Evolutionary conservation across 2,888 invertebrate genomes (phyloP).

Genomic region (Phymatocera aterrima): DNA sequence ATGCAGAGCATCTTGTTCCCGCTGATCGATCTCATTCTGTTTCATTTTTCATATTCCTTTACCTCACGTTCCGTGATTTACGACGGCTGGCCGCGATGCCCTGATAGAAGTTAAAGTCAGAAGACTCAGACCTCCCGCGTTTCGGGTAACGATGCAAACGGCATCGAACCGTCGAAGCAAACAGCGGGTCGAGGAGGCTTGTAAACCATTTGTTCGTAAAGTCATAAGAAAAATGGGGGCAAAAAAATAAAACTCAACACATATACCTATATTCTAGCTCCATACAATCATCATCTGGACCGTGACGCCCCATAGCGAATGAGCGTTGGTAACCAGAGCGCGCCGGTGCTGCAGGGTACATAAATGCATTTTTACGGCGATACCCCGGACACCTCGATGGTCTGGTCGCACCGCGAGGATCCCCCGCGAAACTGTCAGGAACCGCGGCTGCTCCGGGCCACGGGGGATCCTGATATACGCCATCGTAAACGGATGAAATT

Average conservation of each 20-base stretch:
- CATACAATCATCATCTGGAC: constrained; percentile 43
- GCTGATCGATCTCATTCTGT: constrained; percentile 19
- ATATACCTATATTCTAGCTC: no score
- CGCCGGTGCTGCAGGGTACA: constrained; percentile 33
- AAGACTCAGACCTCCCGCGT: constrained; percentile 28
- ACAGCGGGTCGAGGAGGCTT: not conserved
- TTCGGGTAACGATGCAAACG: constrained; percentile 30
- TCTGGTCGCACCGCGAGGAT: not conserved
- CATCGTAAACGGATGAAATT: constrained; percentile 67
- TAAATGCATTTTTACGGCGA: constrained; percentile 58
- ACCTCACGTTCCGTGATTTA: no score
- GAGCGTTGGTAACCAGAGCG: constrained; percentile 30
- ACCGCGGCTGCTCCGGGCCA: constrained; percentile 56
- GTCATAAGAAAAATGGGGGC: constrained; percentile 63
- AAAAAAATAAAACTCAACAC: no score
- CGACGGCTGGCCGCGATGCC: constrained; percentile 19
- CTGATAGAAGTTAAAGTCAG: constrained; percentile 20
- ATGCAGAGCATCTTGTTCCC: not conserved
- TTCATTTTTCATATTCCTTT: no score
- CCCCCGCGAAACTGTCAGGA: constrained; percentile 30
- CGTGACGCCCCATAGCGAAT: constrained; percentile 40
- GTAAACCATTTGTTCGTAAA: constrained; percentile 59
- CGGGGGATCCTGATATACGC: constrained; percentile 64
- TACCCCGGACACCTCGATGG: constrained; percentile 56
- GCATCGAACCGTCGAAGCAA: no score